Conservation (phyloP, 2,888 invertebrate genomes). For the Scelioninae gen. 2 region DNA sequence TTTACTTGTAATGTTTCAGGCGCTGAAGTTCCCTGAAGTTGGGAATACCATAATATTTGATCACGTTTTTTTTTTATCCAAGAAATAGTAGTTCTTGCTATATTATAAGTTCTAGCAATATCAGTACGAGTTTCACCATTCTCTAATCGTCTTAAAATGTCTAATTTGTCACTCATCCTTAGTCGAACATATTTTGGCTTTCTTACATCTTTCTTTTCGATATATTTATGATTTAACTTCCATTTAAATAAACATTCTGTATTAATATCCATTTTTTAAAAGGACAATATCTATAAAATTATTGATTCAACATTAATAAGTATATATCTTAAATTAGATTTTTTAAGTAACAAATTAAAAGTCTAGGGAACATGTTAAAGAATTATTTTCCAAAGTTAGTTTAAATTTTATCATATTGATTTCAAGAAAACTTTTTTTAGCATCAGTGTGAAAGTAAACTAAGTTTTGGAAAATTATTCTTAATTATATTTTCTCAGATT, state of each 20-base stretch:
- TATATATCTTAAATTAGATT: no score
- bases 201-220: slow-evolving; percentile 14
- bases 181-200: slow-evolving; percentile 43
- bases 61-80: slow-evolving; percentile 52
- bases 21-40: slow-evolving; percentile 45
- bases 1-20: slow-evolving; percentile 36
- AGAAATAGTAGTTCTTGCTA: slow-evolving; percentile 36
- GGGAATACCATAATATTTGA: slow-evolving; percentile 40
- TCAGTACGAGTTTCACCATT: slow-evolving; percentile 43
- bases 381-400: no score
- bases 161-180: slow-evolving; percentile 42
- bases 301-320: no score
- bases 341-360: no score
- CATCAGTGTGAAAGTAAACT: no score
- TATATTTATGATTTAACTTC: slow-evolving; percentile 23
- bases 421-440: no score
- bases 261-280: slow-evolving; percentile 43
- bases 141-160: slow-evolving; percentile 44
- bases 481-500: no score
- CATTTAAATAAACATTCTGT: slow-evolving; percentile 37
- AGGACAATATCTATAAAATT: no score
- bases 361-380: no score
- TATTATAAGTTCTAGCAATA: slow-evolving; percentile 40
- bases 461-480: no score
- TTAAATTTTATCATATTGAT: no score